A percentile compares a stretch with the other conserved stretches of the same genome.
Conservation (phyloP, 2,797 vertebrate species). For the Chrysolophus pictus region DNA sequence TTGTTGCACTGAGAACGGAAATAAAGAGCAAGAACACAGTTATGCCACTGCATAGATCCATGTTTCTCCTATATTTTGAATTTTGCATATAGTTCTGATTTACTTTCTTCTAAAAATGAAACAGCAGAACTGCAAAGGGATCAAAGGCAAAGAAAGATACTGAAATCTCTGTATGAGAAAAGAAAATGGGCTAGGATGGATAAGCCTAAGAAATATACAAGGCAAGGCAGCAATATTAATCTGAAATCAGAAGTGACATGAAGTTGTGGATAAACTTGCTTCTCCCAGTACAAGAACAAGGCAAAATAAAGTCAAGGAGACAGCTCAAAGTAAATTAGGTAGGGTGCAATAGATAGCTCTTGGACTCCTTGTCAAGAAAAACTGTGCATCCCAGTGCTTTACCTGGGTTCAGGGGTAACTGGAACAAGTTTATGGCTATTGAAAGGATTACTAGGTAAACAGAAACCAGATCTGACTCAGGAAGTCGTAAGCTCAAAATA, state of each 20-base stretch:
- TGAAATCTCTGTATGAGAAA: neutral
- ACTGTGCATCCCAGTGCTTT: neutral
- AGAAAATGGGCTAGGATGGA: neutral
- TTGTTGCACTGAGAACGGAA: neutral
- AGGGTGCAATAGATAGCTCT: neutral
- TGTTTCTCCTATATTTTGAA: neutral
- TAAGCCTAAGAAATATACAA: neutral
- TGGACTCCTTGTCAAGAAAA: neutral
- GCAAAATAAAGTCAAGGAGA: conserved; percentile 16
- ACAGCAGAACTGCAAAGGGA: conserved; percentile 5
- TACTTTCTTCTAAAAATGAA: conserved; percentile 27
- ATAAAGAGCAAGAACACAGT: neutral
- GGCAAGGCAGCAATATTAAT: neutral
- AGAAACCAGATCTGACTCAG: conserved; percentile 42
- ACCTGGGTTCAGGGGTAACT: neutral
- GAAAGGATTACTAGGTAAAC: conserved; percentile 49
- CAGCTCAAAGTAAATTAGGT: conserved; percentile 2
- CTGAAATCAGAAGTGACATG: conserved; percentile 16
- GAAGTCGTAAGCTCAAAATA: neutral
- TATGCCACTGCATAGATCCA: neutral
- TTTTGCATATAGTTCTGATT: neutral
- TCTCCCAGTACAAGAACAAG: neutral
- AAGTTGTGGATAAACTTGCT: neutral
- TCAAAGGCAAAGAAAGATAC: neutral
- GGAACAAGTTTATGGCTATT: conserved; percentile 19